A percentile compares a stretch with the other conserved stretches of the same genome.
Conservation (phyloP, 2,888 invertebrate species). For the Aporophyla lueneburgensis region DNA sequence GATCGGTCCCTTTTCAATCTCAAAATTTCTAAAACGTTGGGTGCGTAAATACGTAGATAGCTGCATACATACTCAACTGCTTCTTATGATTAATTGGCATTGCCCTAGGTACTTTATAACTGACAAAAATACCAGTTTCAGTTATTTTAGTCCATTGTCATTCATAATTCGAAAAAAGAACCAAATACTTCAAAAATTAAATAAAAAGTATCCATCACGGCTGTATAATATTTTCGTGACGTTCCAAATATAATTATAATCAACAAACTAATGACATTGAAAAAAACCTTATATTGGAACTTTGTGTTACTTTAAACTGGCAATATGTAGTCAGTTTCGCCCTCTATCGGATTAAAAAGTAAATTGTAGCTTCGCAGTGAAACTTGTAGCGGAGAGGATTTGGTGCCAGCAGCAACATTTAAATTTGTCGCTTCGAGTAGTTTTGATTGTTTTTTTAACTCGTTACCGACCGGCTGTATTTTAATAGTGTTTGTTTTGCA, state of each 20-base stretch:
- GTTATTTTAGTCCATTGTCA: neutral
- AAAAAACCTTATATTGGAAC: neutral
- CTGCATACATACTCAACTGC: neutral
- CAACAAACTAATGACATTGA: neutral
- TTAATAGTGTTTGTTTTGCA: neutral
- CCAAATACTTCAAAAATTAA: neutral
- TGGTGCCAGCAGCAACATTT: neutral
- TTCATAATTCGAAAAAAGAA: neutral
- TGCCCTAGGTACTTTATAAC: neutral
- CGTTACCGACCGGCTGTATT: neutral
- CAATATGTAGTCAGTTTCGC: slow-evolving; percentile 24
- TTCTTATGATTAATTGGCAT: slow-evolving; percentile 18
- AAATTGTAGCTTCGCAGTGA: neutral
- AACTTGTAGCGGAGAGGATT: slow-evolving; percentile 1
- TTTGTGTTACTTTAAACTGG: neutral
- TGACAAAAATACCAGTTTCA: neutral
- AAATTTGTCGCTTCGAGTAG: neutral
- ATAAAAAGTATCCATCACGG: neutral
- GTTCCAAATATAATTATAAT: neutral
- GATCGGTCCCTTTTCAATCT: neutral
- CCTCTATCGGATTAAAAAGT: slow-evolving; percentile 48
- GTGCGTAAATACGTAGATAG: neutral
- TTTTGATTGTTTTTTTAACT: neutral
- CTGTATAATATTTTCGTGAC: neutral
- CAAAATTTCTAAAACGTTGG: slow-evolving; percentile 11